Evolutionary conservation across 2,113 vertebrate species (phyloP).

Genomic region (Scomber colias): DNA sequence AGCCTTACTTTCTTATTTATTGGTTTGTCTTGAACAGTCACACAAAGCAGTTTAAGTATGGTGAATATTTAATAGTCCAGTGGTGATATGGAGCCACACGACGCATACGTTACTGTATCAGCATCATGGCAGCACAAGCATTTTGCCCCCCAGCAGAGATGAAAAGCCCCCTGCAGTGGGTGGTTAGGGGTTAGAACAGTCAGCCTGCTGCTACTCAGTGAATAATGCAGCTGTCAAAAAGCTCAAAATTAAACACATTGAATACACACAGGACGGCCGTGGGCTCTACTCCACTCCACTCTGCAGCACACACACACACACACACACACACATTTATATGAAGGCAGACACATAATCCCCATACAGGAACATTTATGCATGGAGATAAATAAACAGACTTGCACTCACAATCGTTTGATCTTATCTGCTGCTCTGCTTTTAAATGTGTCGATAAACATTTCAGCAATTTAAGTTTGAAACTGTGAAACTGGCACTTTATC

Average conservation of each 20-base stretch:
- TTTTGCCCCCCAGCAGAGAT: constrained; percentile 11
- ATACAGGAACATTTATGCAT: neutral
- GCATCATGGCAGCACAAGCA: constrained; percentile 19
- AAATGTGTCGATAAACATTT: no score
- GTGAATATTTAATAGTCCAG: neutral
- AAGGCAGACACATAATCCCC: constrained; percentile 3
- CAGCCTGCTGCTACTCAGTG: constrained; percentile 59
- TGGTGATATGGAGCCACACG: neutral
- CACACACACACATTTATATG: constrained; percentile 26
- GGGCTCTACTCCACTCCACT: constrained; percentile 25
- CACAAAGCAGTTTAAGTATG: constrained; percentile 1
- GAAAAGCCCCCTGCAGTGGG: constrained; percentile 56
- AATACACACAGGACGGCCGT: constrained; percentile 58
- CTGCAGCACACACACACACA: neutral
- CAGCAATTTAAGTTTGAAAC: no score
- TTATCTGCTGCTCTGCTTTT: no score
- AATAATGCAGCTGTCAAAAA: constrained; percentile 72
- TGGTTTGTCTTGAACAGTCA: constrained; percentile 21
- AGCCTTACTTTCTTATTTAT: neutral
- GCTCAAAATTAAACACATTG: constrained; percentile 66
- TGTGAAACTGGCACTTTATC: no score
- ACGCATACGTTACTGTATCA: constrained; percentile 33
- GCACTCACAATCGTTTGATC: no score
- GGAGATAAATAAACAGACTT: constrained; percentile 4
- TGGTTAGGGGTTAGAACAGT: constrained; percentile 65